Percentiles rank a stretch among this genome's conserved stretches.
phyloP scores from a whole-genome alignment of 1,140 invertebrate species.

The Anastatus disparis region DNA sequence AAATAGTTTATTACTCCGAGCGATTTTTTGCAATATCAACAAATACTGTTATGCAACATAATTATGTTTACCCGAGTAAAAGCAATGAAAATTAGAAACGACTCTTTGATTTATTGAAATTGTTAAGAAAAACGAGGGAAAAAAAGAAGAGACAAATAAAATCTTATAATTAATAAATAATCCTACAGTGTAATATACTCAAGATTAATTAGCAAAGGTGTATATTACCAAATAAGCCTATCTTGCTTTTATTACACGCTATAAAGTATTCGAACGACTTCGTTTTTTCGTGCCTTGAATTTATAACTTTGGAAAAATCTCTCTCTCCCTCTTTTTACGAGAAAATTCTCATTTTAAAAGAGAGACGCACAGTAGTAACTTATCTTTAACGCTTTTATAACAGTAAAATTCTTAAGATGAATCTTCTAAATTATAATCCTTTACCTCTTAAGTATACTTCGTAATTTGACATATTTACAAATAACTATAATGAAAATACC shows the following conservation, averaged over 20 bases:
- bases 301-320: slow-evolving; percentile 26
- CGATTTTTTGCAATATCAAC: too few species aligned
- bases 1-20: too few species aligned
- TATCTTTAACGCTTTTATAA: slow-evolving; percentile 4
- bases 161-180: slow-evolving; percentile 13
- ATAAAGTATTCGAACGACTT: slow-evolving; percentile 29
- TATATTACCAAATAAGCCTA: slow-evolving; percentile 29
- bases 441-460: slow-evolving; percentile 1
- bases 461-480: slow-evolving; percentile 19
- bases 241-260: not conserved
- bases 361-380: slow-evolving; percentile 7
- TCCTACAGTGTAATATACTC: slow-evolving; percentile 8
- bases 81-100: too few species aligned
- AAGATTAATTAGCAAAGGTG: slow-evolving; percentile 26
- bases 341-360: too few species aligned
- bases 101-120: too few species aligned
- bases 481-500: not conserved
- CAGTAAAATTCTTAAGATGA: slow-evolving; percentile 4
- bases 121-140: too few species aligned
- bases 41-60: too few species aligned
- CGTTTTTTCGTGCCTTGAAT: slow-evolving; percentile 28
- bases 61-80: too few species aligned
- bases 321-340: too few species aligned
- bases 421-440: slow-evolving; percentile 19
- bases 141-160: too few species aligned